Base-by-base conservation (phyloP, 2,888 invertebrate genomes). In the Epistrophella euchroma region DNA sequence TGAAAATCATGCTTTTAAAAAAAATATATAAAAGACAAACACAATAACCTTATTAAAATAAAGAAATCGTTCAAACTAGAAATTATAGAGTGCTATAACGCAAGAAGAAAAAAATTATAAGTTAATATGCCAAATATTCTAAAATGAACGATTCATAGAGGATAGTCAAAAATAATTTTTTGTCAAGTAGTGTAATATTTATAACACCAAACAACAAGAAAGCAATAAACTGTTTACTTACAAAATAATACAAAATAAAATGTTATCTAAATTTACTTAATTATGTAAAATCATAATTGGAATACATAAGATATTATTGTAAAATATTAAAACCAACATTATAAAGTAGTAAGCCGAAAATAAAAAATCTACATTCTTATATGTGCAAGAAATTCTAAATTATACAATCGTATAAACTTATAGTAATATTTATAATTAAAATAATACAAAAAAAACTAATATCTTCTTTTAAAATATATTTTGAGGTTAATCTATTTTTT, bases 301-400 rank as follows among this genome's bases (percentile, higher is more conserved):
- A 25, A 11, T 47, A 11, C 13, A 76, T 76, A 81, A 56, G 40
- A 58, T 35, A 55, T 79, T 71, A 84, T 55, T 79, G 71, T 80
- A 78, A 83, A 62, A 83, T 78, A 74, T 78, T 73, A 50, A 78
- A 74, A 70, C 40, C 60, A 60, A 17, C 55, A 83, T 75, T 64
- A 64, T 43, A 64, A 64, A 84, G 43, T 50, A 75, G 71, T 47
- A 76, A 43, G 58, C 37, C 71, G 45, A 75, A 64, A 62, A 70
- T 32, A 43, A 56, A 45, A 52, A 56, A 83, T 74, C 19, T 71
- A 75, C 79, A 84, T 72, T 64, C 40, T 64, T 45, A 64, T n/a
- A 47, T 84, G 79, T 84, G 79, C 64, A 75, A 74, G 50, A 71
- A 79, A 84, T 84, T 84, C 84, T 84, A 84, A 84, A 84, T 76